Conservation (phyloP, 2,797 vertebrate species). For the Rhabdophis nuchalis region DNA sequence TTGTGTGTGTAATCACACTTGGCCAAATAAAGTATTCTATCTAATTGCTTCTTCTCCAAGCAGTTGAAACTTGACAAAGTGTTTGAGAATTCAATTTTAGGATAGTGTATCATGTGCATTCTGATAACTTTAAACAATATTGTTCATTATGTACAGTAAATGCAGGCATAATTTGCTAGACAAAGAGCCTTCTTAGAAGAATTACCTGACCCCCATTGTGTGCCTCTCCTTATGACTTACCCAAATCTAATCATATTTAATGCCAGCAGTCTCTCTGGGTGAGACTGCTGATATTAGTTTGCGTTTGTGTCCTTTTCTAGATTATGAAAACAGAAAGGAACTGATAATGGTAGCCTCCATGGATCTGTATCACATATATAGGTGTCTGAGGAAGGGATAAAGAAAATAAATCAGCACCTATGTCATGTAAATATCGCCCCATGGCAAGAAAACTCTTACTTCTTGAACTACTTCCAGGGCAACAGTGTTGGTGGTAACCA, state of each 20-base stretch:
- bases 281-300: not conserved
- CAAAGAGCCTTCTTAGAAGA: not conserved
- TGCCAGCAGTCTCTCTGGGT: too few relatives aligned
- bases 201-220: not conserved
- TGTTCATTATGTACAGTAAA: not conserved
- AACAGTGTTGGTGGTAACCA: not conserved
- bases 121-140: not conserved
- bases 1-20: not conserved
- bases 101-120: not conserved
- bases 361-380: not conserved
- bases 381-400: not conserved
- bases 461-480: not conserved
- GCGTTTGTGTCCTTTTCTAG: not conserved
- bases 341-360: not conserved
- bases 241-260: not conserved
- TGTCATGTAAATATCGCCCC: not conserved
- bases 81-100: not conserved
- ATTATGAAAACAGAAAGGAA: not conserved
- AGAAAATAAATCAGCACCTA: not conserved
- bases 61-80: not conserved
- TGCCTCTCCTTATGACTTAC: not conserved
- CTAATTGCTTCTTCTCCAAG: not conserved
- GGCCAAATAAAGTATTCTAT: not conserved
- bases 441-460: not conserved
- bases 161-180: not conserved